phyloP scores from a whole-genome alignment of 2,797 vertebrate species.

The Urocyon cinereoargenteus region DNA sequence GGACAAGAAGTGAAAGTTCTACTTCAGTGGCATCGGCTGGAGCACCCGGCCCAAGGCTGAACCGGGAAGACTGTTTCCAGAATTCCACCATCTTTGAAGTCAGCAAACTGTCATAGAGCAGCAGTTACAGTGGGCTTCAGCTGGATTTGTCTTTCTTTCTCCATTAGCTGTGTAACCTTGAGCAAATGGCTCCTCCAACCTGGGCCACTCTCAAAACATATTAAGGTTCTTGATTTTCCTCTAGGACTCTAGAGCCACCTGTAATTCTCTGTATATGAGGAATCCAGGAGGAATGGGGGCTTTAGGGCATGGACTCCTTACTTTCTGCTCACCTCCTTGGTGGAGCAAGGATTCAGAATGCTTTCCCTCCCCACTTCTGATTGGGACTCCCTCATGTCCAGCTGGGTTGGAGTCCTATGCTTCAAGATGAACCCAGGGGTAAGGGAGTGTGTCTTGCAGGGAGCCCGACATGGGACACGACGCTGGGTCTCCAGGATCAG shows the following conservation, averaged over 20 bases:
- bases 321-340: background rate
- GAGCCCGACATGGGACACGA: too few species aligned
- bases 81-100: background rate
- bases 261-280: background rate
- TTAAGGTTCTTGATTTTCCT: background rate
- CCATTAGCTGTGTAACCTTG: background rate
- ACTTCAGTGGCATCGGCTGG: background rate
- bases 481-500: too few species aligned
- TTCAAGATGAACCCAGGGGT: background rate
- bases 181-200: background rate
- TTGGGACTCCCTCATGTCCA: background rate
- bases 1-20: too few species aligned
- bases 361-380: background rate
- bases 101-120: background rate
- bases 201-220: background rate
- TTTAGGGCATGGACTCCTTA: background rate
- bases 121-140: background rate
- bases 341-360: background rate
- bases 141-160: background rate
- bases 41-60: background rate
- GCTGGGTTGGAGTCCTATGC: background rate
- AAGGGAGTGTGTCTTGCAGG: background rate
- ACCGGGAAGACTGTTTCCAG: rapidly evolving
- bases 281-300: background rate
- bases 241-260: background rate